Percentiles rank a stretch among this genome's conserved stretches.
Evolutionary conservation across 2,797 vertebrate species (phyloP).

Genomic region (Acomys russatus): DNA sequence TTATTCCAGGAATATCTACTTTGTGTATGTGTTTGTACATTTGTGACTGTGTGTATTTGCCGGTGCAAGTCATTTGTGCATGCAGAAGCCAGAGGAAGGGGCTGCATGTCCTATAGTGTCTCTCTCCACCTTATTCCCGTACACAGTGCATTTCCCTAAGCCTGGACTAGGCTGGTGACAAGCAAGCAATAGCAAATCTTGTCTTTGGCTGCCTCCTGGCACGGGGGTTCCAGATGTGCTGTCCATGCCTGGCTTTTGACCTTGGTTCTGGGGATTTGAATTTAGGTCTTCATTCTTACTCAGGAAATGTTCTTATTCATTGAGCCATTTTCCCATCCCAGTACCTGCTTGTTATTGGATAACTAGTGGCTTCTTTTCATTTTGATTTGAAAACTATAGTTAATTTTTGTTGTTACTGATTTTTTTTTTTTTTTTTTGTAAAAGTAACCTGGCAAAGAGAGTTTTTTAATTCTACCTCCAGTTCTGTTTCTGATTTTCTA

Average conservation of each 20-base stretch:
- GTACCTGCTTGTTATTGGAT: not conserved
- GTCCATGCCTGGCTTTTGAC: not conserved
- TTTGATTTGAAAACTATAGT: constrained; percentile 44
- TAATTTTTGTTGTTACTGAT: not conserved
- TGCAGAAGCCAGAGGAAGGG: not conserved
- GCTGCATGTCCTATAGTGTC: not conserved
- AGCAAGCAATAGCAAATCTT: not conserved
- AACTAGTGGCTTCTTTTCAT: not conserved
- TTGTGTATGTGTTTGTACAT: not conserved
- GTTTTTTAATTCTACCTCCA: constrained; percentile 34
- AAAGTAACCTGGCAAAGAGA: not conserved
- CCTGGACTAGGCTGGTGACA: not conserved
- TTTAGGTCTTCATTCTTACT: not conserved
- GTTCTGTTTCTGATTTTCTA: not conserved
- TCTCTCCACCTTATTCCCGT: not conserved
- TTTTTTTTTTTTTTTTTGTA: not conserved
- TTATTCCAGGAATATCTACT: constrained; percentile 1
- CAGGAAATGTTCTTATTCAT: not conserved
- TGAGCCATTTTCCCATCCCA: not conserved
- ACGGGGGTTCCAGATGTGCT: not conserved
- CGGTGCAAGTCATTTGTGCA: not conserved
- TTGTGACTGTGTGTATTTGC: not conserved
- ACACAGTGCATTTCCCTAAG: not conserved
- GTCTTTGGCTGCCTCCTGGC: not conserved
- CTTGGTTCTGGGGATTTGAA: not conserved